These are phyloP conservation scores for Hippoglossus stenolepis DNA, from an alignment of 2,113 vertebrate genomes.

Conservation along the genomic window DNA sequence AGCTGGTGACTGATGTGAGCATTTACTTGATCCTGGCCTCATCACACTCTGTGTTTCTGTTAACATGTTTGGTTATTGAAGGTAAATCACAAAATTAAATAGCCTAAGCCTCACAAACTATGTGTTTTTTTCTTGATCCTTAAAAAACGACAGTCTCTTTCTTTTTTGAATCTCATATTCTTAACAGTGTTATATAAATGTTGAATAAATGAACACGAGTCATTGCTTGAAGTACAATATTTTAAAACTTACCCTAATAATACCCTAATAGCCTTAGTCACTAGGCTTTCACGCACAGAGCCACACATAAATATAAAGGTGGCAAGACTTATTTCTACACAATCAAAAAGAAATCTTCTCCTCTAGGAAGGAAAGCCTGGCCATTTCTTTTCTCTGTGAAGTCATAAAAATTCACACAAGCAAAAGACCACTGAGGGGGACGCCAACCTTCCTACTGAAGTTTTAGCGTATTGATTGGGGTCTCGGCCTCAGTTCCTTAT, in stretches of 20 bases:
- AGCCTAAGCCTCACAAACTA: not conserved
- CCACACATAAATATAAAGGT: not conserved
- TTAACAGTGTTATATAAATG: not conserved
- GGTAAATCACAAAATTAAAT: not conserved
- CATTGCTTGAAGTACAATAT: not conserved
- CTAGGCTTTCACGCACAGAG: not conserved
- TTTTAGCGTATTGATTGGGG: slow-evolving; percentile 27
- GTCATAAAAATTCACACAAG: slow-evolving; percentile 1
- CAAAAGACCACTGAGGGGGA: not conserved
- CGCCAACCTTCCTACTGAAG: not conserved
- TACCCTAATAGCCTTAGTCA: no score
- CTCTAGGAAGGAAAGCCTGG: slow-evolving; percentile 2
- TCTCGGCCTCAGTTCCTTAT: not conserved
- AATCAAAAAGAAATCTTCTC: slow-evolving; percentile 11
- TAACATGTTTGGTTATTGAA: not conserved
- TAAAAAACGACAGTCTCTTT: not conserved
- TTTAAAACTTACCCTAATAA: not conserved
- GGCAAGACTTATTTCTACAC: slow-evolving; percentile 20
- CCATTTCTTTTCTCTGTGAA: slow-evolving; percentile 6
- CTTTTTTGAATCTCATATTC: not conserved
- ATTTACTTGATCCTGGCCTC: slow-evolving; percentile 17
- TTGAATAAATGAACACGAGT: not conserved
- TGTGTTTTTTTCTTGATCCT: not conserved
- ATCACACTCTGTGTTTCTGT: not conserved
- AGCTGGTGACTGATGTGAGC: slow-evolving; percentile 28